phyloP scores from a whole-genome alignment of 2,113 vertebrate species.

The Bujurquina vittata region DNA sequence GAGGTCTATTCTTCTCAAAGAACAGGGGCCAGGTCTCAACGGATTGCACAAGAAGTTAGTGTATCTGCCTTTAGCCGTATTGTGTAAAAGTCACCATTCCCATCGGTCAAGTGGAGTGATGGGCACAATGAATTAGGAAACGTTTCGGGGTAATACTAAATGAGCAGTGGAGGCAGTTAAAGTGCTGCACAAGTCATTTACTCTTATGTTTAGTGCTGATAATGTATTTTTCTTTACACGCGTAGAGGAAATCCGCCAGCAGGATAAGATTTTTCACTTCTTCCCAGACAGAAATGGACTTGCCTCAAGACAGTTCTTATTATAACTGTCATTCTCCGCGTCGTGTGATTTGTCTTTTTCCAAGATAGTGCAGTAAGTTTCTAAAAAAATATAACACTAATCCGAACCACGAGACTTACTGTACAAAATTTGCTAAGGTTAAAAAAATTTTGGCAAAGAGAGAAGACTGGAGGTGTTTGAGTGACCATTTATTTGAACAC shows the following conservation, averaged over 20 bases:
- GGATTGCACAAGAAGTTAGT: not conserved
- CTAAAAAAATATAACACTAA: constrained; percentile 17
- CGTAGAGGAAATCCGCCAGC: constrained; percentile 21
- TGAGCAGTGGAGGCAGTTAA: constrained; percentile 9
- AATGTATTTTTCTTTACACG: constrained; percentile 31
- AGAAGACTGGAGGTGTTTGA: constrained; percentile 22
- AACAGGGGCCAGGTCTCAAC: not conserved
- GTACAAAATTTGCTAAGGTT: not conserved
- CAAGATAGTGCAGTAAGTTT: not conserved
- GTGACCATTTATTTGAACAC: constrained; percentile 53
- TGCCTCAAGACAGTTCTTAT: not conserved
- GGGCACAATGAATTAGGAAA: constrained; percentile 38
- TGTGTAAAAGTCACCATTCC: constrained; percentile 11
- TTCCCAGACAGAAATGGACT: not conserved
- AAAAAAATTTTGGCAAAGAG: not conserved
- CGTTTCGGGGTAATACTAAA: constrained; percentile 23
- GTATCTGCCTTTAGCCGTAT: constrained; percentile 38
- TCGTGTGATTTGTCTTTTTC: not conserved
- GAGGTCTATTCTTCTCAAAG: constrained; percentile 22
- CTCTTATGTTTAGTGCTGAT: constrained; percentile 41
- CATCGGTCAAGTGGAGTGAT: constrained; percentile 62
- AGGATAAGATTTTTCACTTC: not conserved
- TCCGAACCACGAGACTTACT: not conserved
- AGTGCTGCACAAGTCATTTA: constrained; percentile 7
- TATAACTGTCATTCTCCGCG: not conserved